Evolutionary conservation across 2,113 vertebrate genomes (phyloP), one percentile per base, ranked within the genome.

Genomic region (Thunnus thynnus): DNA sequence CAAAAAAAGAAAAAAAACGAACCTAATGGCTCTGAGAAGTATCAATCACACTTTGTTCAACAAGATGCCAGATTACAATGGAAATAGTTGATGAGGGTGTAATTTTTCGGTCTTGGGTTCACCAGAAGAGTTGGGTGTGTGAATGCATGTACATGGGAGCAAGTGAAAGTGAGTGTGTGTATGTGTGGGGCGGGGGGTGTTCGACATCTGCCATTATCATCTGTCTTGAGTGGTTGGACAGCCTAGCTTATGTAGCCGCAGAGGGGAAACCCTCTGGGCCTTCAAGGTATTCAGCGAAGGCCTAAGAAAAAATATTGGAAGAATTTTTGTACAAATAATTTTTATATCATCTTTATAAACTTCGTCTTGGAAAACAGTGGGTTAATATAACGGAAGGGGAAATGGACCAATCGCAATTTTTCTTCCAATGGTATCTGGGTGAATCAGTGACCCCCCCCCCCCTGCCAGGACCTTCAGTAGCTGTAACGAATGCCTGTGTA

Each of bases 31-130:
- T 80, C 62, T 18, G 71, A 80, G 62, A 71, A 78, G 72, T 79
- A 88, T 90, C 76, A 66, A 71, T 92, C 77, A 88, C 32, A 44
- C 25, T 4, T 60, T 83, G 86, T 78, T 86, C 58, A 74, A 81
- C 60, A 27, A 50, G 64, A 86, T 75, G 78, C 56, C 85, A 80
- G 75, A 74, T 88, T 75, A 70, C 76, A 68, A 48, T 68, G 80
- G 81, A 80, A 85, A 90, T 44, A 67, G 48, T 20, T 11, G 50
- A 78, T 72, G 80, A 60, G 62, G 41, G 64, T 25, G 51, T 67
- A 25, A 30, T 65, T 79, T 76, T 60, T 64, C 61, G 14, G 32
- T 14, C 27, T 55, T 5, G 41, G 36, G 20, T 54, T 77, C 5
- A 30, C 57, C 54, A 62, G 69, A 12, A 41, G 51, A 65, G 36